Evolutionary conservation across 2,888 invertebrate genomes (phyloP).

Genomic region (Platycheirus rosarum): DNA sequence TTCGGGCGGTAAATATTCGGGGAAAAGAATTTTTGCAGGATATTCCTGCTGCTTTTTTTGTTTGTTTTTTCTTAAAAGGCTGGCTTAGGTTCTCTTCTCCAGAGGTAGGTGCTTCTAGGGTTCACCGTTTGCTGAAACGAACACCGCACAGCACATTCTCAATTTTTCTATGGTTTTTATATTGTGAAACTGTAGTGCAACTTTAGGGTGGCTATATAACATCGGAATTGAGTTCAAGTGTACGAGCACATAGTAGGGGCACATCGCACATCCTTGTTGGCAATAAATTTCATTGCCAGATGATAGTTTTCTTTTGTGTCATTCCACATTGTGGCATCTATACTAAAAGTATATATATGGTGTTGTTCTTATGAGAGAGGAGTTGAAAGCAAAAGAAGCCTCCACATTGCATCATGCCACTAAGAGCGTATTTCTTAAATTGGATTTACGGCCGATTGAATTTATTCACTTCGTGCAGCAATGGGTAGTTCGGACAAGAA

Average conservation of each 20-base stretch:
- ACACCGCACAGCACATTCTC: background rate
- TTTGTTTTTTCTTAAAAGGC: background rate
- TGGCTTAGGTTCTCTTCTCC: background rate
- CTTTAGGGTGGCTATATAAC: constrained; percentile 5
- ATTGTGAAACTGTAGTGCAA: constrained; percentile 36
- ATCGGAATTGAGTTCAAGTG: background rate
- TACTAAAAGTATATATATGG: background rate
- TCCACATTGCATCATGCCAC: background rate
- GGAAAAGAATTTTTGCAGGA: constrained; percentile 59
- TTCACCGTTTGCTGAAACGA: background rate
- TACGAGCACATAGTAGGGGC: background rate
- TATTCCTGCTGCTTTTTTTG: constrained; percentile 47
- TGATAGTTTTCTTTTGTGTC: constrained; percentile 74
- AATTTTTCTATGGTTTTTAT: constrained; percentile 41
- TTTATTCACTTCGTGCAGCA: constrained; percentile 54
- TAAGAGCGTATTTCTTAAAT: constrained; percentile 56
- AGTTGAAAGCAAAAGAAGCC: constrained; percentile 5
- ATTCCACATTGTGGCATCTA: constrained; percentile 61
- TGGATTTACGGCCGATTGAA: constrained; percentile 72
- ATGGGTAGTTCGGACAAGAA: constrained; percentile 19
- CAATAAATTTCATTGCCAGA: constrained; percentile 70
- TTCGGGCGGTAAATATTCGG: constrained; percentile 71
- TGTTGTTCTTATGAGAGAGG: background rate
- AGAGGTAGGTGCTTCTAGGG: background rate
- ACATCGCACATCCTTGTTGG: constrained; percentile 68